Conservation (phyloP, 2,113 vertebrate genomes). For the Gasterosteus nipponicus region DNA sequence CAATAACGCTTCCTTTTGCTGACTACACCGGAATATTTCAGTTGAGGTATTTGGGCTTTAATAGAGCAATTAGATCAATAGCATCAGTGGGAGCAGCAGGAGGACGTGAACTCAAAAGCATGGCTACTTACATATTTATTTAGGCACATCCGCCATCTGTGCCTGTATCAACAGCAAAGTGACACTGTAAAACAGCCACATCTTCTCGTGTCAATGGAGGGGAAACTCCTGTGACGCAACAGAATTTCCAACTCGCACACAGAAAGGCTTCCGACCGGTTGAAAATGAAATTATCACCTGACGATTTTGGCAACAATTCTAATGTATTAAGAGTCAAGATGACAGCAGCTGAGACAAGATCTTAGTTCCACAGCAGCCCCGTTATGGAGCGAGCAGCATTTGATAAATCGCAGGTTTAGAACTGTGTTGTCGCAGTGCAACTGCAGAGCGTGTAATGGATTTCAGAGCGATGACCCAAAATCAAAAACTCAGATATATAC, state of each 20-base stretch:
- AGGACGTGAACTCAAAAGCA: conserved; percentile 67
- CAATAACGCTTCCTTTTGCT: conserved; percentile 6
- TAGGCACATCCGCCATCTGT: conserved; percentile 76
- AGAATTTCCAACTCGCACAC: conserved; percentile 4
- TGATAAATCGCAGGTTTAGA: conserved; percentile 37
- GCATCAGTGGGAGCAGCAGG: conserved; percentile 68
- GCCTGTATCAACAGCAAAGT: conserved; percentile 56
- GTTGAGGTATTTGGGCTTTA: conserved; percentile 53
- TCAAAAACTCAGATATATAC: background rate
- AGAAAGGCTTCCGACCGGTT: background rate
- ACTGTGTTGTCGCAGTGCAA: conserved; percentile 31
- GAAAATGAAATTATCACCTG: background rate
- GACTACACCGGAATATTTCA: conserved; percentile 11
- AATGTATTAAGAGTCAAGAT: background rate
- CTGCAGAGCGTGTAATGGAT: conserved; percentile 36
- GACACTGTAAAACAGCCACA: conserved; percentile 54
- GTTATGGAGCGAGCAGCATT: conserved; percentile 18
- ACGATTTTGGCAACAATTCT: background rate
- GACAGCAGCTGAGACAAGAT: conserved; percentile 7
- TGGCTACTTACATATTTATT: conserved; percentile 78
- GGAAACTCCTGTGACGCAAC: conserved; percentile 3
- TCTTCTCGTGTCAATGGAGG: conserved; percentile 21
- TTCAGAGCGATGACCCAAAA: conserved; percentile 41
- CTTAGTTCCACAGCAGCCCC: conserved; percentile 9
- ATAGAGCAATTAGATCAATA: conserved; percentile 71